Evolutionary conservation across 2,113 vertebrate genomes (phyloP).

Genomic region (Phocoena sinus): DNA sequence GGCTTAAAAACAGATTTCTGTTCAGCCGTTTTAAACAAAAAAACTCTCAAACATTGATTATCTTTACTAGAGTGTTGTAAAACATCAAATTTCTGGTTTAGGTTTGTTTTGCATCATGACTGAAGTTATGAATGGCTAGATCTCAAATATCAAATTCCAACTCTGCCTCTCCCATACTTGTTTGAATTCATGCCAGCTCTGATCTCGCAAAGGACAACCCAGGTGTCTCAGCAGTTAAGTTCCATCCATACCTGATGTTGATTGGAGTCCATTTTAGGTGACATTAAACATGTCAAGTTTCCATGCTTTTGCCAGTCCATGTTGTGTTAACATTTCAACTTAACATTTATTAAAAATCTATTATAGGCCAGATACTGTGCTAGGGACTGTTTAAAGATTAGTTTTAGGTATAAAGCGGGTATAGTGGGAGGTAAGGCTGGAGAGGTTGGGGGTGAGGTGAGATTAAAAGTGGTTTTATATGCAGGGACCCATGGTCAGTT

Average conservation of each 20-base stretch:
- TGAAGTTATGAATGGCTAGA: background rate
- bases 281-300: background rate
- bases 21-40: conserved; percentile 36
- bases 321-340: conserved; percentile 1
- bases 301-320: background rate
- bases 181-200: background rate
- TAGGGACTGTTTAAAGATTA: background rate
- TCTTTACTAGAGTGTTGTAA: background rate
- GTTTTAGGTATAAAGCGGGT: background rate
- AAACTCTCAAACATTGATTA: background rate
- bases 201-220: background rate
- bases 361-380: background rate
- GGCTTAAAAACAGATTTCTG: conserved; percentile 11
- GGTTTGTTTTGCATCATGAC: background rate
- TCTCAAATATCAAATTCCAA: background rate
- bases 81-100: background rate
- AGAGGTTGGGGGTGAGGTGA: background rate
- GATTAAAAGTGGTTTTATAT: background rate
- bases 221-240: background rate
- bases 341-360: background rate
- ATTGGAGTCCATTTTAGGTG: background rate
- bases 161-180: background rate
- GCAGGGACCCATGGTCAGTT: background rate
- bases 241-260: background rate
- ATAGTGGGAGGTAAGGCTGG: background rate